Evolutionary conservation across 2,888 invertebrate genomes (phyloP).

Genomic region (Campoplex capitator): DNA sequence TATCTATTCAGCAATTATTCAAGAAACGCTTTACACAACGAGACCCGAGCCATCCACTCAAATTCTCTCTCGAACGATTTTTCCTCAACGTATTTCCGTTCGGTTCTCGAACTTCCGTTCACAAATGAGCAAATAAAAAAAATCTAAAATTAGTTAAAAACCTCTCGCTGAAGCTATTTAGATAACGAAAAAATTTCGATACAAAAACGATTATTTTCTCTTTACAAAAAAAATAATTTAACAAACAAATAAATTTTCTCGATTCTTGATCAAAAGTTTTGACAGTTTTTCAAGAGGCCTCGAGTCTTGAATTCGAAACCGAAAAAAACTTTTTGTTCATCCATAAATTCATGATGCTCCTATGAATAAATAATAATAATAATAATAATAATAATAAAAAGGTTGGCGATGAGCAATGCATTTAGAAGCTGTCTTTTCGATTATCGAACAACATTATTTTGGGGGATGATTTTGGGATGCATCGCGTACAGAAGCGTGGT

Average conservation of each 20-base stretch:
- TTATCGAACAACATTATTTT: conserved; percentile 81
- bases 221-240: background rate
- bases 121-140: conserved; percentile 10
- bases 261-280: background rate
- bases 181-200: no score
- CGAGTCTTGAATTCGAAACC: no score
- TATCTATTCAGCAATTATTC: conserved; percentile 46
- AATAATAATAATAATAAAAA: conserved; percentile 15
- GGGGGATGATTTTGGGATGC: conserved; percentile 66
- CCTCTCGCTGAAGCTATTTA: no score
- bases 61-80: conserved; percentile 13
- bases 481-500: conserved; percentile 64
- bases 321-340: no score
- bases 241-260: no score
- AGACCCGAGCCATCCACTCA: background rate
- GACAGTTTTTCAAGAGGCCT: background rate
- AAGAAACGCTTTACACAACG: background rate
- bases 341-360: no score
- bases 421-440: conserved; percentile 81
- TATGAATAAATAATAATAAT: no score
- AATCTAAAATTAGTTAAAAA: no score
- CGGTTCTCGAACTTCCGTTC: background rate
- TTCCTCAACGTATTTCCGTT: conserved; percentile 16
- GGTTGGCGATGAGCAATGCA: conserved; percentile 67
- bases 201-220: no score